Evolutionary conservation across 2,113 vertebrate species (phyloP), one percentile per base, ranked within the genome.

Genomic region (Gymnorhina tibicen): DNA sequence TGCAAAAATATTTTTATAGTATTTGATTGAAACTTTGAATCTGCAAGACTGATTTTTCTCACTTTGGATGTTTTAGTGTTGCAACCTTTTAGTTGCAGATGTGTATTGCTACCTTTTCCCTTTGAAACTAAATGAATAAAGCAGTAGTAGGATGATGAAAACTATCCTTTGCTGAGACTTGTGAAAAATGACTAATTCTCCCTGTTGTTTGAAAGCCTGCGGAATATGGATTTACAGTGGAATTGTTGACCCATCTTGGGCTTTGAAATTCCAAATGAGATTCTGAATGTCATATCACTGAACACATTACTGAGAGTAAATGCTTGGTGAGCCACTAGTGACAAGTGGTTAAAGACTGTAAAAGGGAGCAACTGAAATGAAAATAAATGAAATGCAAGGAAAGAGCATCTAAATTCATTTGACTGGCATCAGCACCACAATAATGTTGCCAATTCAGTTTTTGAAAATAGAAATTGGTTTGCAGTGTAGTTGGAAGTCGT

Each of bases 321-420:
- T 78, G 72, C 46, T 47, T 28, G 3, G 32, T 86, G 52, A 75
- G 53, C 70, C 56, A 59, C 37, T 26, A 37, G 70, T 94, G 90
- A 74, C 77, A 52, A 58, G 63, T 75, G 69, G 63, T 94, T 92
- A 73, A 44, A 91, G 50, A 87, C 47, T 80, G 33, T 70, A 53
- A 93, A 95, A 96, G 59, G 58, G 64, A 97, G 18, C 76, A 93
- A 55, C 63, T 84, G 79, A 94, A 87, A 89, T 89, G 17, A 92
- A 93, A 95, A 76, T 27, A 83, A 84, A 86, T 87, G 1, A 87
- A 95, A 94, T 50, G 74, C 46, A 91, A 21, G 78, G 55, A 53
- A 92, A 88, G 53, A 93, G 23, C 60, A 79, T 68, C 39, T 49
- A 32, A 69, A 76, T 49, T 90, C 3, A 74, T 83, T 93, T 73